Evolutionary conservation across 2,888 invertebrate species (phyloP), one percentile per base, ranked within the genome.

Genomic region (Athripsodes cinereus): DNA sequence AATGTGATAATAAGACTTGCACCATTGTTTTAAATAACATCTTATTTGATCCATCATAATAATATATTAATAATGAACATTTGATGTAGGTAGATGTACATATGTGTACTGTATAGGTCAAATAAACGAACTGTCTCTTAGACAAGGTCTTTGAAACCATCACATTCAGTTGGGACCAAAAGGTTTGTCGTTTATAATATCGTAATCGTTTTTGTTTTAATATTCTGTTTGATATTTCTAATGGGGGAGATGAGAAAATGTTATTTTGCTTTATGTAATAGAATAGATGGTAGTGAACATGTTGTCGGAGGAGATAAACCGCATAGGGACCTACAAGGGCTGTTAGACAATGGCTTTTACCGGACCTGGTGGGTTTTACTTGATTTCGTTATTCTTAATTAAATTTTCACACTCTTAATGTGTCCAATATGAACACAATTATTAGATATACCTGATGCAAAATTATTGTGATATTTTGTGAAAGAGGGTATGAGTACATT

Each of bases 161-260:
- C 47, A 47, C 47, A 20, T 47, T 20, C 47, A 47, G 47, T 47
- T 2, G 47, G 20, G 21, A 47, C 18, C 22, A 22, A 52, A 56
- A 40, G 40, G 56, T 40, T 56, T 31, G 56, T 53, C 60, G 60
- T 62, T 40, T 8, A 40, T 40, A 63, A 63, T 62, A 61, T 60
- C 59, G 60, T 61, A 61, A 62, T 62, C 61, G 64, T 62, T 62
- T 60, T 58, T 64, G 61, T 64, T 64, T 64, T 62, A 64, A 64
- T 64, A 64, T 64, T 62, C 64, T 57, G 64, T 64, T 64, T 64
- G 64, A 64, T 59, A 60, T 61, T 57, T 50, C 31, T 55, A 59
- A 60, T 57, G 56, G 50, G 61, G 57, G 47, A 51, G 60, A 59
- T 40, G 40, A 40, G 40, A 40, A 16, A 40, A 60, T 56, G 62